Base-by-base conservation (phyloP, 2,888 invertebrate species). In the Agrotis ipsilon region DNA sequence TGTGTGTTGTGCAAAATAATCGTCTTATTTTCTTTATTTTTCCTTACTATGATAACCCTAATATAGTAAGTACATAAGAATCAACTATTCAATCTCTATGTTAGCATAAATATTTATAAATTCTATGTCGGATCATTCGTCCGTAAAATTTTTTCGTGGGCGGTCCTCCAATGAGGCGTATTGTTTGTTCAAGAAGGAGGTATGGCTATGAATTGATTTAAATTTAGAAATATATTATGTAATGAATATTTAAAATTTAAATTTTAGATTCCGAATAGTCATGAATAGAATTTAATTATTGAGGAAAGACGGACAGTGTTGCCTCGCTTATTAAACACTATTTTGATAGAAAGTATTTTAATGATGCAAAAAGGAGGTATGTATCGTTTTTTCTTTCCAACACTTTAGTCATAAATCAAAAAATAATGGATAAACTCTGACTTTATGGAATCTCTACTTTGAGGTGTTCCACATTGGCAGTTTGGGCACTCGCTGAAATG, bases 121-220 rank as follows among this genome's bases (percentile, higher is more conserved):
- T 75, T 83, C 76, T 80, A 79, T 73, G 83, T 39, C 24, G 67
- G 83, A 63, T 69, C 68, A 80, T 80, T 69, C 68, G 80, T 62
- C 75, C 65, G 80, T 68, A 62, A 58, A 72, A 71, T 80, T 86
- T 86, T 85, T 86, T 85, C 64, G 79, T 82, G 75, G 71, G 72
- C 77, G 78, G 66, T 52, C 63, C 68, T 80, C 58, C 43, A 55
- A 78, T 76, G 69, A 76, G 57, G 48, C 54, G 69, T 70, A 66
- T 73, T 59, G 62, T 82, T 27, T 65, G 51, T 66, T 14, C 19
- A 62, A 48, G 46, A 43, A 65, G 45, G 61, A 54, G 68, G 62
- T 63, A 52, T 60, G 49, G 24, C 60, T 60, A 52, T 39, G 24
- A 61, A 68, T 81, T 45, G 1, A 64, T 81, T 76, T 39, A 4